These are phyloP conservation scores for Takifugu bimaculatus DNA, from an alignment of 2,113 vertebrate species.

Conservation along the genomic window DNA sequence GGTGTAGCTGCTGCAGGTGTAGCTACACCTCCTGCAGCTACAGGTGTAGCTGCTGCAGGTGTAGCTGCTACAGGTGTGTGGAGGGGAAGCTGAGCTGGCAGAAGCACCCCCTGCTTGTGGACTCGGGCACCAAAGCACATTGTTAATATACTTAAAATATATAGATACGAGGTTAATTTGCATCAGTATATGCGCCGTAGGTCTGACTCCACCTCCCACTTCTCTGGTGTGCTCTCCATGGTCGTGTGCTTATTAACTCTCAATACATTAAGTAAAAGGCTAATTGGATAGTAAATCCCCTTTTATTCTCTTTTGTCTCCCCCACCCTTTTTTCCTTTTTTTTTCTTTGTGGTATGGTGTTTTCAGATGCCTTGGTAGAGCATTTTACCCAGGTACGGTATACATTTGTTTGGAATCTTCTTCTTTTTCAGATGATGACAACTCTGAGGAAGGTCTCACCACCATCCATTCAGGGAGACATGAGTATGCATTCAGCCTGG, in stretches of 20 bases:
- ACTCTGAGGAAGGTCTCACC: constrained; percentile 95
- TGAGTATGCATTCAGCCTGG: constrained; percentile 98
- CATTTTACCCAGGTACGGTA: constrained; percentile 77
- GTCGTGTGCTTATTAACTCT: constrained; percentile 35
- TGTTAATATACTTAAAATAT: no score
- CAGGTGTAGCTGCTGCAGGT: no score
- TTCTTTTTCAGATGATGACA: constrained; percentile 89
- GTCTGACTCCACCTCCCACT: constrained; percentile 1
- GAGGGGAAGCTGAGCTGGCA: constrained; percentile 89
- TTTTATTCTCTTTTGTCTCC: constrained; percentile 66
- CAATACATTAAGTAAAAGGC: constrained; percentile 39
- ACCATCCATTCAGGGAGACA: constrained; percentile 97
- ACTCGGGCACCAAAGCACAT: background rate
- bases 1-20: constrained; percentile 32
- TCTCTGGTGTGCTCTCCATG: constrained; percentile 13
- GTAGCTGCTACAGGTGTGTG: background rate
- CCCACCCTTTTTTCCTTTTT: constrained; percentile 42
- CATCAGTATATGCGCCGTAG: background rate
- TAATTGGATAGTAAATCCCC: constrained; percentile 58
- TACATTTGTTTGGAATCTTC: constrained; percentile 79
- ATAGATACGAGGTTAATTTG: no score
- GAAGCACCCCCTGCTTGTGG: constrained; percentile 35
- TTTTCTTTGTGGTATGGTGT: constrained; percentile 45
- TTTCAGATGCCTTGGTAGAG: constrained; percentile 71
- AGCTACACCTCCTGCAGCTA: no score